Evolutionary conservation across 2,888 invertebrate species (phyloP), one percentile per base, ranked within the genome.

Genomic region (Dicyrtomina minuta): DNA sequence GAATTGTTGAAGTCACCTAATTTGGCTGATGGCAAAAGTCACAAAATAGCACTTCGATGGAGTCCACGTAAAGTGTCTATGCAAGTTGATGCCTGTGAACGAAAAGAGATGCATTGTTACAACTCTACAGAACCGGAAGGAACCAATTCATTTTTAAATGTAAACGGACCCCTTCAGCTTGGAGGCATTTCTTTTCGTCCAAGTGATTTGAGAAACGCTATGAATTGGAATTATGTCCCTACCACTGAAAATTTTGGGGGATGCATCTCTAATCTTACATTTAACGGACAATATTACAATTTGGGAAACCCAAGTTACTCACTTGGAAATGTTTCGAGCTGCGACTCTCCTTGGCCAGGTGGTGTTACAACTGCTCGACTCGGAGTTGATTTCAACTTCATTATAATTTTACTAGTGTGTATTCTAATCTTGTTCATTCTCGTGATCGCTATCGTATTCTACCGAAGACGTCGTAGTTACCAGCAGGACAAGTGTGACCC

Each of bases 341-440:
- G 93, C 68, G 75, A 75, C 24, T 44, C 66, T 24, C 70, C 74
- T 27, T 17, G 43, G 1, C n/a, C n/a, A n/a, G 71, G 49, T 10
- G 56, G 33, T 15, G 59, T 65, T 5, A 26, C 46, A 22, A 59
- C 17, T 5, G 91, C 91, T 0, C 89, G 90, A 27, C 90, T 93
- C 77, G 90, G 91, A 44, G 91, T 93, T 71, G 90, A 91, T 80
- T 89, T 91, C 1, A 94, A 92, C 80, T 92, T 92, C 81, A 85
- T 97, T 33, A 90, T 96, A 44, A 93, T 94, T 65, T 92, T 98
- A 74, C 84, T 96, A 46, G 90, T 93, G 33, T 96, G 94, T 82
- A 86, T 95, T 72, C 88, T 91, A 2, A 88, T 94, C 73, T 84
- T 95, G 78, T 84, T 93, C 8, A 89, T 94, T 70, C 86, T 96